Evolutionary conservation across 2,113 vertebrate species (phyloP), one percentile per base, ranked within the genome.

Genomic region (Triplophysa rosa): DNA sequence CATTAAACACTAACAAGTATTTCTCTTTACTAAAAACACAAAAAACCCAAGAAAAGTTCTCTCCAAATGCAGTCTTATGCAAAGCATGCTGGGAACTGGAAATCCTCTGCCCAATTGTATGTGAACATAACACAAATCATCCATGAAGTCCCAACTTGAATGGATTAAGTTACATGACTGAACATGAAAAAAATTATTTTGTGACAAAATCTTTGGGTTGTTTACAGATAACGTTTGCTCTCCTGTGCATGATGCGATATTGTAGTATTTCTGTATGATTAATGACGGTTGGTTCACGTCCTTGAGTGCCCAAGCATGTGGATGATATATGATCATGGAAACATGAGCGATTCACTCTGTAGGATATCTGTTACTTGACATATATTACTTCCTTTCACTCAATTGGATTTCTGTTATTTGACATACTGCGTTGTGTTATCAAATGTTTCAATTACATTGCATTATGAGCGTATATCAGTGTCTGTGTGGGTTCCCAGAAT

Each of bases 401-500:
- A 72, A 26, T 9, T 40, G 33, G 33, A 42, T 72, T 56, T 21
- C 54, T n/a, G 54, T 58, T 58, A 21, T 8, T 10, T 59, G 29
- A 42, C 33, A 67, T 59, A 59, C 33, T 78, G 76, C 21, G 19
- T 29, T 59, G 65, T 45, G 29, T n/a, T 26, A 70, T 64, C 66
- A 47, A 37, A 73, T 8, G 62, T 19, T 65, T 80, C 23, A 62
- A 80, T 64, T 64, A 49, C 47, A 24, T 21, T 72, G 69, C 49
- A 72, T 62, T 71, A 63, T 42, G 61, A 17, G 40, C n/a, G 12
- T 21, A 70, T 61, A 24, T 79, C 54, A 71, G 80, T 69, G 67
- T 75, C 37, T 75, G 59, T 54, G 9, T 74, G 77, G 70, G 83
- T 76, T 64, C 63, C 17, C 12, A 5, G 11, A 40, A 64, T 68